Conservation (phyloP, 2,888 invertebrate genomes). For the Anodontia alba region DNA sequence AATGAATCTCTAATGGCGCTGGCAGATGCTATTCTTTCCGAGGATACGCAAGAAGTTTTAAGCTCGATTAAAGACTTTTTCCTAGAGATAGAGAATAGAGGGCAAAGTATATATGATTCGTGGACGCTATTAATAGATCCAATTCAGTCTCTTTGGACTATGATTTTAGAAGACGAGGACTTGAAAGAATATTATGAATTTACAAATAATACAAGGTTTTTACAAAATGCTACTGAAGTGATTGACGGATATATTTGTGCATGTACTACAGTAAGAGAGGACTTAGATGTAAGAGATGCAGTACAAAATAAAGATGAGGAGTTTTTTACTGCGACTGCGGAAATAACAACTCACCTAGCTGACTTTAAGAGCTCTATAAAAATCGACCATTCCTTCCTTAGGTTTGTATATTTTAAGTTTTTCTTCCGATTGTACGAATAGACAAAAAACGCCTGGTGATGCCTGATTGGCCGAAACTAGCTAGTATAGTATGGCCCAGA, state of each 20-base stretch:
- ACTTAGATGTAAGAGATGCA: slow-evolving; percentile 60
- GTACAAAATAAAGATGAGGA: slow-evolving; percentile 64
- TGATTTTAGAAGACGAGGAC: slow-evolving; percentile 68
- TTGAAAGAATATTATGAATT: slow-evolving; percentile 67
- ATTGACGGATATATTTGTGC: not conserved
- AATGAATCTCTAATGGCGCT: slow-evolving; percentile 56
- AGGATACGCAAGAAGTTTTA: slow-evolving; percentile 55
- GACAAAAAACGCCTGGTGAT: too few species aligned
- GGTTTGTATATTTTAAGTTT: slow-evolving; percentile 43
- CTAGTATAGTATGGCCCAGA: too few species aligned
- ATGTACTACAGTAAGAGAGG: slow-evolving; percentile 27
- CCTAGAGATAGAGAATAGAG: slow-evolving; percentile 70
- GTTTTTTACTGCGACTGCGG: slow-evolving; percentile 62
- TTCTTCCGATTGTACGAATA: too few species aligned
- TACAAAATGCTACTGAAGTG: slow-evolving; percentile 56
- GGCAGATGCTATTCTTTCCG: slow-evolving; percentile 60
- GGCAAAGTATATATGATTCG: slow-evolving; percentile 67
- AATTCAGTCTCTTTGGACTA: slow-evolving; percentile 65
- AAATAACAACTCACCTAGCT: slow-evolving; percentile 56
- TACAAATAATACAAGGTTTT: slow-evolving; percentile 58
- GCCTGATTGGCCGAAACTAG: too few species aligned
- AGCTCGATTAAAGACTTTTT: slow-evolving; percentile 65
- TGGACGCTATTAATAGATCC: slow-evolving; percentile 61
- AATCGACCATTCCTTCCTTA: slow-evolving; percentile 68
- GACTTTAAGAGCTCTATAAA: slow-evolving; percentile 55